Evolutionary conservation across 2,888 invertebrate genomes (phyloP).

Genomic region (Uloborus plumipes): DNA sequence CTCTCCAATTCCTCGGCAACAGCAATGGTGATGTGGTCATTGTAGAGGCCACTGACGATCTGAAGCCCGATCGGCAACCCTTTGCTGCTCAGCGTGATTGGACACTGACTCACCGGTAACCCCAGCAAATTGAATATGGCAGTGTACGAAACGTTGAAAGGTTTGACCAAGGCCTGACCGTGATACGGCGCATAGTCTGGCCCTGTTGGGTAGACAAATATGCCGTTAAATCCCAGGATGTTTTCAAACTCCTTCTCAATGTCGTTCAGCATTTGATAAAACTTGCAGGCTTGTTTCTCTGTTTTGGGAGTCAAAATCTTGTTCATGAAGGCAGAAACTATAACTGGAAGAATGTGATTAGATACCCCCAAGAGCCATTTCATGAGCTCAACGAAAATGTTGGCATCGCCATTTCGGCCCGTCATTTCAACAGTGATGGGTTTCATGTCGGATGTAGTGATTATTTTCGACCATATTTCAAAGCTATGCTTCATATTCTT

Average conservation of each 20-base stretch:
- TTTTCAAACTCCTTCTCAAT: slow-evolving; percentile 78
- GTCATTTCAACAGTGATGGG: slow-evolving; percentile 67
- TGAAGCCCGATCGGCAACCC: slow-evolving; percentile 86
- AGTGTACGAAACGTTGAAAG: slow-evolving; percentile 89
- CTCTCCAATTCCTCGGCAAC: slow-evolving; percentile 84
- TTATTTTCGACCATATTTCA: slow-evolving; percentile 71
- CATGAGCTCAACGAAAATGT: slow-evolving; percentile 77
- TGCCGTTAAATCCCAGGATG: slow-evolving; percentile 81
- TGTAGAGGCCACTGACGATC: slow-evolving; percentile 74
- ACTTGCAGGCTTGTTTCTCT: slow-evolving; percentile 27
- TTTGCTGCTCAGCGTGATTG: slow-evolving; percentile 80
- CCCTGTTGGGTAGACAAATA: slow-evolving; percentile 90
- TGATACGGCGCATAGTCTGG: slow-evolving; percentile 91
- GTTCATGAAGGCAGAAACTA: slow-evolving; percentile 78
- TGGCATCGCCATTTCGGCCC: slow-evolving; percentile 69
- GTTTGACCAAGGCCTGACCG: slow-evolving; percentile 84
- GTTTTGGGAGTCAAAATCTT: slow-evolving; percentile 17
- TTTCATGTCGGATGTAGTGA: slow-evolving; percentile 67
- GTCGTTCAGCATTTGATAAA: slow-evolving; percentile 74
- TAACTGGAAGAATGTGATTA: slow-evolving; percentile 86
- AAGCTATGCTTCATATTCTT: slow-evolving; percentile 71
- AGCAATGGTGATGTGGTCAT: slow-evolving; percentile 84
- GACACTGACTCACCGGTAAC: slow-evolving; percentile 88
- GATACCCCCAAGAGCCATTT: slow-evolving; percentile 80
- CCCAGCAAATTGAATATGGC: slow-evolving; percentile 89